Percentiles rank a stretch among this genome's conserved stretches.
phyloP scores from a whole-genome alignment of 92 coral and sea anemone species.

The Epizoanthus illoricatus region DNA sequence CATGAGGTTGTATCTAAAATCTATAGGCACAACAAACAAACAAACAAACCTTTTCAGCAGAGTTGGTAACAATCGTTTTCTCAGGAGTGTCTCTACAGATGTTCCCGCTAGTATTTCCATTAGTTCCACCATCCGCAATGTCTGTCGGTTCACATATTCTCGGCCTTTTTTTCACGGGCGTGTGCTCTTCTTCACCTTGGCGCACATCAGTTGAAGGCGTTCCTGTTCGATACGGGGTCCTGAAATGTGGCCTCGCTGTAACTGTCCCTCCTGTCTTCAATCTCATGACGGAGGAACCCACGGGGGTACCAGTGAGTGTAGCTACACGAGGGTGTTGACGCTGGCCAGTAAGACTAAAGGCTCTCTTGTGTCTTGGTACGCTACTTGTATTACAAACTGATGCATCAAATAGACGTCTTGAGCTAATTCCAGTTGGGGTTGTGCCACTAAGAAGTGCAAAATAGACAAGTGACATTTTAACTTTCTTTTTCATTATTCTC shows the following conservation, averaged over 20 bases:
- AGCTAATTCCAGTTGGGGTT: neutral
- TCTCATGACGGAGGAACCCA: neutral
- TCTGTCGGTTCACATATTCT: neutral
- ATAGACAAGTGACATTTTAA: too few relatives aligned
- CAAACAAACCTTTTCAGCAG: neutral
- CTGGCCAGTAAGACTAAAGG: neutral
- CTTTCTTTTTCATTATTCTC: too few relatives aligned
- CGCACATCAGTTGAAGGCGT: neutral
- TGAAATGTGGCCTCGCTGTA: constrained; percentile 36
- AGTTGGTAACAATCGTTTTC: neutral
- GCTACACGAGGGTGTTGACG: neutral
- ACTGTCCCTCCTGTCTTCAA: neutral
- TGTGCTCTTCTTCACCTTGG: neutral
- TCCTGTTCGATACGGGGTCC: constrained; percentile 33
- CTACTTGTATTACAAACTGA: neutral
- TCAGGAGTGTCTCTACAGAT: neutral
- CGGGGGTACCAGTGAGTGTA: neutral
- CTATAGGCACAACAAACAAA: neutral
- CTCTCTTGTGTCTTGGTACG: constrained; percentile 4
- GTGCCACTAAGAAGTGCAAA: neutral
- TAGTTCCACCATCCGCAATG: neutral
- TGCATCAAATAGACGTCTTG: neutral
- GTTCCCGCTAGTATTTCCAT: neutral
- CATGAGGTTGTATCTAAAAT: neutral
- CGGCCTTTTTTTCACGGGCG: constrained; percentile 21